Evolutionary conservation across 2,797 vertebrate genomes (phyloP).

Genomic region (Sandelia bainsii): DNA sequence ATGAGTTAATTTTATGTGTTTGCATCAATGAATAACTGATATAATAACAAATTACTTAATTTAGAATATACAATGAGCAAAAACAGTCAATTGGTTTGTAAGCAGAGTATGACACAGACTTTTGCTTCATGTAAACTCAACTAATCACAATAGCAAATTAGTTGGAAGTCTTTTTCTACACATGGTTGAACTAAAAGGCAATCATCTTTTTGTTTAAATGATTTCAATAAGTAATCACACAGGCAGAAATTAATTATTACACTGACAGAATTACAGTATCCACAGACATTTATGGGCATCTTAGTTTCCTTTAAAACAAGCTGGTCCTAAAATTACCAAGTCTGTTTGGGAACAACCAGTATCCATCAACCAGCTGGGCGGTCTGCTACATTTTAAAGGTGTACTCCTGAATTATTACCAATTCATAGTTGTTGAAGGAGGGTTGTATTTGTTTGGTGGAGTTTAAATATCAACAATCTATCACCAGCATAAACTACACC

Average conservation of each 20-base stretch:
- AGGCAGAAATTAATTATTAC: neutral
- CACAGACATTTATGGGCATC: constrained; percentile 3
- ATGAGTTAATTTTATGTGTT: neutral
- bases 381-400: neutral
- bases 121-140: neutral
- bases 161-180: neutral
- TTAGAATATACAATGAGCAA: neutral
- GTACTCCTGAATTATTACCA: no score
- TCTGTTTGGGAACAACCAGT: neutral
- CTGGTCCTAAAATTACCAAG: neutral
- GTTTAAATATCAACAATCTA: no score
- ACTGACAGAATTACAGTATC: neutral
- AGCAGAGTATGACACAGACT: no score
- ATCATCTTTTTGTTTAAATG: neutral
- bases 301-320: neutral
- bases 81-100: no score
- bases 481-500: no score
- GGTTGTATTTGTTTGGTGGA: no score
- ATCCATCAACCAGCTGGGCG: neutral
- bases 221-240: neutral
- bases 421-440: no score
- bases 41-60: neutral
- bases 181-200: neutral
- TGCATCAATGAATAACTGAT: neutral
- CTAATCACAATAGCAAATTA: neutral